A percentile compares a stretch with the other conserved stretches of the same genome.
Evolutionary conservation across 2,113 vertebrate species (phyloP).

Genomic region (Diadophis punctatus): DNA sequence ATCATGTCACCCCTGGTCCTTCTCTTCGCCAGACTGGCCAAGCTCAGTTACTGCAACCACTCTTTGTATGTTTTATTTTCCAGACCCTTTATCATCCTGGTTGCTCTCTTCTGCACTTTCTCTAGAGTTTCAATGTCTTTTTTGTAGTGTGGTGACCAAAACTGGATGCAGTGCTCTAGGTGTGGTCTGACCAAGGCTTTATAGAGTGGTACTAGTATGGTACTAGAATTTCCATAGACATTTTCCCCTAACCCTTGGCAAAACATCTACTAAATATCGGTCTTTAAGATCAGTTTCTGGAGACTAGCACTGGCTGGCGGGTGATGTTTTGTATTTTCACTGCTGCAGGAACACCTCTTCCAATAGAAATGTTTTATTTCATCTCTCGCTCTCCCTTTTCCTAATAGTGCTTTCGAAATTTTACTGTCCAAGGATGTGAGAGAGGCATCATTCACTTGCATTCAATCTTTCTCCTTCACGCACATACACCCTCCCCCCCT

Average conservation of each 20-base stretch:
- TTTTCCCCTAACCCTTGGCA: not conserved
- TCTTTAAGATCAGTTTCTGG: not conserved
- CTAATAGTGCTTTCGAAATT: slow-evolving; percentile 11
- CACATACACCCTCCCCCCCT: not conserved
- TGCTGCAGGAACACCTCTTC: not conserved
- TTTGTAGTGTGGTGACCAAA: no score
- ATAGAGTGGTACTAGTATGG: no score
- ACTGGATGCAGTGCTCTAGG: no score
- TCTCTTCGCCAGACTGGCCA: no score
- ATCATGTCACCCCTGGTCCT: no score
- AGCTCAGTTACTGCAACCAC: no score
- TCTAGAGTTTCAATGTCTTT: no score
- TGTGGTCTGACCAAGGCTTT: no score
- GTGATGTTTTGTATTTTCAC: not conserved
- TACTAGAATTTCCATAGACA: not conserved
- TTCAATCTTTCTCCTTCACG: not conserved
- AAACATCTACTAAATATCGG: not conserved
- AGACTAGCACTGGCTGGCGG: not conserved
- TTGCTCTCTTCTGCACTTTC: no score
- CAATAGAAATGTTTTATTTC: not conserved
- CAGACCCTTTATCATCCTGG: no score
- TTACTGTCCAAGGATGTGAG: not conserved
- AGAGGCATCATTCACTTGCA: slow-evolving; percentile 16
- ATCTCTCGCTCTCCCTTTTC: not conserved
- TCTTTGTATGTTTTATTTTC: no score